phyloP scores from a whole-genome alignment of 2,113 vertebrate species.

The Sminthopsis crassicaudata region DNA sequence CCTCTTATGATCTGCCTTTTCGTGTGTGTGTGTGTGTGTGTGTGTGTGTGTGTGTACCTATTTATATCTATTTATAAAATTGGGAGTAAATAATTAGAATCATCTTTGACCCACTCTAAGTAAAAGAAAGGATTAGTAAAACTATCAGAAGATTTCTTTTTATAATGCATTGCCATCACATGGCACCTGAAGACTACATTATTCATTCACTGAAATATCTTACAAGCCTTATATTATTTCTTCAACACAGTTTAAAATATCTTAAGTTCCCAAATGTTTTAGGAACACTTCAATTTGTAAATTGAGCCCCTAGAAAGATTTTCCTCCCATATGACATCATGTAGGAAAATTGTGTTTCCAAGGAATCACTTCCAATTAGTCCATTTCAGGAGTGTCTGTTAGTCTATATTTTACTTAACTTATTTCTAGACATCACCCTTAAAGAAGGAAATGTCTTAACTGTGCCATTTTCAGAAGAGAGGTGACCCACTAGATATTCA shows the following conservation, averaged over 20 bases:
- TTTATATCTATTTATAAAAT: not conserved
- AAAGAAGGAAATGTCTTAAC: conserved; percentile 51
- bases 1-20: not conserved
- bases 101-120: not conserved
- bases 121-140: not conserved
- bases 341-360: conserved; percentile 40
- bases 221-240: not conserved
- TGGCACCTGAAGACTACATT: not conserved
- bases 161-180: not conserved
- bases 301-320: not conserved
- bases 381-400: conserved; percentile 51
- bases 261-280: not conserved
- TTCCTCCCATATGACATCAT: not conserved
- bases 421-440: not conserved
- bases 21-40: too few species aligned
- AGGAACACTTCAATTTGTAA: not conserved
- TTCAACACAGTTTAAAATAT: not conserved
- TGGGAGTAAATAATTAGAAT: not conserved
- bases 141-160: not conserved
- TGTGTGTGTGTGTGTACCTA: too few species aligned
- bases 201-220: not conserved
- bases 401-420: conserved; percentile 45
- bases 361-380: conserved; percentile 11
- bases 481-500: conserved; percentile 7
- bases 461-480: conserved; percentile 36